Percentiles rank a stretch among this genome's conserved stretches.
phyloP scores from a whole-genome alignment of 2,797 vertebrate genomes.

The Sandelia bainsii region DNA sequence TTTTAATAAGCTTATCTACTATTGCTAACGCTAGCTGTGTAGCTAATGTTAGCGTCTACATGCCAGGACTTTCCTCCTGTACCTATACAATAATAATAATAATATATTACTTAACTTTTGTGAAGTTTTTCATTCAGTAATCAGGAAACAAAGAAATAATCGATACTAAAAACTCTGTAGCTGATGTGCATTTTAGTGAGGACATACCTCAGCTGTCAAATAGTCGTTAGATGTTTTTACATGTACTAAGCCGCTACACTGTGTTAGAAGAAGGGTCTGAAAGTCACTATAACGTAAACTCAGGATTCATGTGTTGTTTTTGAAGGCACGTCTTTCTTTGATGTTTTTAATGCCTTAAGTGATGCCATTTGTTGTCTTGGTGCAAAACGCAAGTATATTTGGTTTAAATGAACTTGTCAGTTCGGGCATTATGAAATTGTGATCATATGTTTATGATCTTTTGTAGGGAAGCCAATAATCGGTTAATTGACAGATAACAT shows the following conservation, averaged over 20 bases:
- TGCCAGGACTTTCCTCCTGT: too few relatives aligned
- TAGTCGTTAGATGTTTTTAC: too few relatives aligned
- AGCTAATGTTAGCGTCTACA: slow-evolving; percentile 45
- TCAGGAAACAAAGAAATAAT: too few relatives aligned
- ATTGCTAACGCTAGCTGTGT: slow-evolving; percentile 7
- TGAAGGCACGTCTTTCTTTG: too few relatives aligned
- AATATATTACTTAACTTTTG: not conserved
- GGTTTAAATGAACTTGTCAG: not conserved
- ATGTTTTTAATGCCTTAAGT: too few relatives aligned
- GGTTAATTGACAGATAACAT: too few relatives aligned
- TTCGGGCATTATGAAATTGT: too few relatives aligned
- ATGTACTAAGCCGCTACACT: not conserved
- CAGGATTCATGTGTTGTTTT: not conserved
- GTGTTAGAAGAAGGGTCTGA: not conserved
- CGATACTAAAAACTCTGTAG: not conserved
- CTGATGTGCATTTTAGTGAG: not conserved
- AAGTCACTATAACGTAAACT: too few relatives aligned
- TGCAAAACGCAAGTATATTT: too few relatives aligned
- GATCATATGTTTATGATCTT: not conserved
- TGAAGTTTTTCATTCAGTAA: not conserved
- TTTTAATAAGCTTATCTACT: not conserved
- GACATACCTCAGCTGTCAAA: not conserved
- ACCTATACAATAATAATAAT: too few relatives aligned
- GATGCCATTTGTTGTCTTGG: too few relatives aligned
- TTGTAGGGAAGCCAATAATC: too few relatives aligned